Percentiles rank a stretch among this genome's conserved stretches.
Conservation (phyloP, 2,113 vertebrate genomes). For the Leptobrachium leishanense region DNA sequence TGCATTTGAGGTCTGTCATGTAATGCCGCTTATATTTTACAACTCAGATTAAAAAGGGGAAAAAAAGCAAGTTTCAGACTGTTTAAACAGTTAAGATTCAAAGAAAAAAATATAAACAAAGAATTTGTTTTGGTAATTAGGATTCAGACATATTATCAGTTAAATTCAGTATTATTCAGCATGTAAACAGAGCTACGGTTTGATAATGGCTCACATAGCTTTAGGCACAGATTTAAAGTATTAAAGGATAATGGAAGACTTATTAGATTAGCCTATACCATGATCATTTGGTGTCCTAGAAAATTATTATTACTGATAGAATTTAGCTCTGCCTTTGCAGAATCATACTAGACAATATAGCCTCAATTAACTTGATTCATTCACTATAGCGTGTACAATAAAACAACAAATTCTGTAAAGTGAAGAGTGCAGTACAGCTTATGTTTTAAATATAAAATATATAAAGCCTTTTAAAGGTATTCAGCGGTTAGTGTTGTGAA, state of each 20-base stretch:
- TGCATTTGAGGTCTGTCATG: constrained; percentile 6
- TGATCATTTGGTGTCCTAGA: constrained; percentile 68
- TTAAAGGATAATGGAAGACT: constrained; percentile 70
- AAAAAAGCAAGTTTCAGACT: not conserved
- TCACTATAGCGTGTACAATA: not conserved
- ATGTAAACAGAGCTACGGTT: constrained; percentile 65
- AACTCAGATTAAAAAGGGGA: not conserved
- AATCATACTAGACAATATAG: not conserved
- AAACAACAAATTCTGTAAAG: not conserved
- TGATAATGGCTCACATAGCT: constrained; percentile 67
- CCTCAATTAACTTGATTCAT: constrained; percentile 14
- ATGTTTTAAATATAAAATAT: no score
- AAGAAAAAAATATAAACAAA: constrained; percentile 37
- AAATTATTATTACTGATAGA: constrained; percentile 65
- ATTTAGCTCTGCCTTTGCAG: constrained; percentile 14
- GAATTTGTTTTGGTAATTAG: constrained; percentile 62
- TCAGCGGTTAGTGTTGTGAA: no score
- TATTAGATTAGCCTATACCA: constrained; percentile 73
- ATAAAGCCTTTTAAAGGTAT: no score
- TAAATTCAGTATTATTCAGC: constrained; percentile 55
- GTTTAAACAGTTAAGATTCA: constrained; percentile 31
- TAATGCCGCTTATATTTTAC: not conserved
- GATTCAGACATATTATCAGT: constrained; percentile 59
- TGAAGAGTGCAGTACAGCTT: no score
- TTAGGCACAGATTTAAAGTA: constrained; percentile 67